A percentile compares a stretch with the other conserved stretches of the same genome.
These are phyloP conservation scores for Bombus impatiens DNA, from an alignment of 1,140 invertebrate species.

Conservation along the genomic window DNA sequence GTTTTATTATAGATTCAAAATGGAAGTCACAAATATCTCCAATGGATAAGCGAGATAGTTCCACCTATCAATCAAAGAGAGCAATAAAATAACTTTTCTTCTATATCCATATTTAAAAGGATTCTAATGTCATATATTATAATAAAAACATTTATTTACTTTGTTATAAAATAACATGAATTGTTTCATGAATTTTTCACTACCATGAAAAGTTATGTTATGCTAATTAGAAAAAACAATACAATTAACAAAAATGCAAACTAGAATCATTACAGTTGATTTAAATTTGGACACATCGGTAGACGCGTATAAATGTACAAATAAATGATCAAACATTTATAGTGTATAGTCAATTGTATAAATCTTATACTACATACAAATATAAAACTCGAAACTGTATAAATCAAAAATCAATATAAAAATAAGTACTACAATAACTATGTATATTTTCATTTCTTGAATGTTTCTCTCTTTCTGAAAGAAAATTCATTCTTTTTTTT, in stretches of 20 bases:
- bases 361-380: not conserved
- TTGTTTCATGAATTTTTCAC: not conserved
- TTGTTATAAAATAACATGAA: conserved; percentile 24
- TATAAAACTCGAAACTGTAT: not conserved
- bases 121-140: not conserved
- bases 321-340: not conserved
- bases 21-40: conserved; percentile 89
- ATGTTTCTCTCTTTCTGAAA: not conserved
- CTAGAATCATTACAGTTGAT: conserved; percentile 8
- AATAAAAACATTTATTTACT: conserved; percentile 31
- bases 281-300: conserved; percentile 10
- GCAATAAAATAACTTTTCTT: conserved; percentile 16
- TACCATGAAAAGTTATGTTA: not conserved
- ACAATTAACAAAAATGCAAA: conserved; percentile 7
- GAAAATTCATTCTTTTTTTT: not conserved
- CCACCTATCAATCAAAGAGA: conserved; percentile 70
- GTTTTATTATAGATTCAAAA: conserved; percentile 84
- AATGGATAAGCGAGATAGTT: conserved; percentile 87
- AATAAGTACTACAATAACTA: conserved; percentile 30
- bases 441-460: not conserved
- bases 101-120: not conserved
- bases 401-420: conserved; percentile 3
- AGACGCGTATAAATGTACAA: not conserved
- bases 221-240: not conserved
- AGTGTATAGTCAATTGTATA: not conserved